Conservation (phyloP, 1,140 invertebrate species). For the Neodiprion virginianus region DNA sequence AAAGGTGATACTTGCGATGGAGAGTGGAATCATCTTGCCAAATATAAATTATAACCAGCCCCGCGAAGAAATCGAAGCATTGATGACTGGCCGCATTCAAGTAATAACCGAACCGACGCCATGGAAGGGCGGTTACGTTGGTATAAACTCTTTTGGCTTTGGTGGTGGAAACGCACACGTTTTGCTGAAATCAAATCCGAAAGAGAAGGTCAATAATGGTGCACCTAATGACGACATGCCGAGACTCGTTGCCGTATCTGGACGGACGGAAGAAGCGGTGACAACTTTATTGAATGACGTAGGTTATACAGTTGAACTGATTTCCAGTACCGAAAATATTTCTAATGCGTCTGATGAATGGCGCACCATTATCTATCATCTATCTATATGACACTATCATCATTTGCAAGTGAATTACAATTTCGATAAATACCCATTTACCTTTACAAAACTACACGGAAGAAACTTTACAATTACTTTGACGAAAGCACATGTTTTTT, state of each 20-base stretch:
- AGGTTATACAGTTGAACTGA: conserved; percentile 10
- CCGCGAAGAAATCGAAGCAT: conserved; percentile 68
- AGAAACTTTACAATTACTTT: conserved; percentile 29
- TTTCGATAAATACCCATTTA: too few species aligned
- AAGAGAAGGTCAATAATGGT: conserved; percentile 37
- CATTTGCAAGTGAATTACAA: background rate
- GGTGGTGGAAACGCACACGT: conserved; percentile 73
- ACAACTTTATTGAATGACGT: conserved; percentile 51
- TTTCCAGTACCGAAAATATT: too few species aligned
- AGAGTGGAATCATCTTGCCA: conserved; percentile 67
- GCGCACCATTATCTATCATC: too few species aligned
- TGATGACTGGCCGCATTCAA: conserved; percentile 67
- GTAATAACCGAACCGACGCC: conserved; percentile 65
- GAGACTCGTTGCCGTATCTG: conserved; percentile 62
- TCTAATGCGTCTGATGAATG: too few species aligned
- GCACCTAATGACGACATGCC: conserved; percentile 40
- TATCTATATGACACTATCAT: too few species aligned
- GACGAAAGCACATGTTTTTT: too few species aligned
- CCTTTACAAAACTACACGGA: too few species aligned
- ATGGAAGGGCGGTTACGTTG: conserved; percentile 67
- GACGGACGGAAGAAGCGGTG: conserved; percentile 67
- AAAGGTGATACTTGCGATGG: conserved; percentile 61
- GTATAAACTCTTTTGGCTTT: conserved; percentile 77
- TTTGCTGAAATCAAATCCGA: conserved; percentile 61
- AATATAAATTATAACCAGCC: conserved; percentile 72